These are phyloP conservation scores for Drosophila mettleri DNA, from an alignment of 2,888 invertebrate genomes.

Conservation along the genomic window DNA sequence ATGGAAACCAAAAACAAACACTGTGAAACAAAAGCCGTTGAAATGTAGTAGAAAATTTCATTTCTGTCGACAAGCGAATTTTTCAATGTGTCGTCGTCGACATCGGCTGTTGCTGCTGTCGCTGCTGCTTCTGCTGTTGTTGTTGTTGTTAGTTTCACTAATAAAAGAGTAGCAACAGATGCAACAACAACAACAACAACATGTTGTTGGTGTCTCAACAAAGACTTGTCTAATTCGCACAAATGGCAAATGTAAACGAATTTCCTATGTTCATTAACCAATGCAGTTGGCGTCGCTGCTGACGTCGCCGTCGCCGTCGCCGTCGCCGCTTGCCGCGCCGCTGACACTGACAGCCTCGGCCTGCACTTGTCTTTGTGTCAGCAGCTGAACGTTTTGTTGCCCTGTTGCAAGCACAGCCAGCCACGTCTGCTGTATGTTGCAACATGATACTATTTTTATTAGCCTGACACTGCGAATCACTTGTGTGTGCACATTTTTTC, in stretches of 20 bases:
- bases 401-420: slow-evolving; percentile 36
- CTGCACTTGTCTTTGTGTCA: slow-evolving; percentile 54
- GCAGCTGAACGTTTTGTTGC: slow-evolving; percentile 37
- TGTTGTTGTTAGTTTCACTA: slow-evolving; percentile 46
- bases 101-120: not conserved
- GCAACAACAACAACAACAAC: slow-evolving; percentile 14
- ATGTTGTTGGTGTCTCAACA: slow-evolving; percentile 38
- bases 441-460: slow-evolving; percentile 76
- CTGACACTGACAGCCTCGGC: slow-evolving; percentile 28
- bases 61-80: slow-evolving; percentile 67
- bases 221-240: slow-evolving; percentile 71
- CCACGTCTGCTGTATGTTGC: slow-evolving; percentile 51
- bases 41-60: slow-evolving; percentile 63
- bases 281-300: slow-evolving; percentile 27
- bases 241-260: slow-evolving; percentile 78
- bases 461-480: slow-evolving; percentile 56
- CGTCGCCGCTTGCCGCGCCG: slow-evolving; percentile 18
- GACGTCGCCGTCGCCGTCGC: slow-evolving; percentile 5
- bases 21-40: slow-evolving; percentile 63
- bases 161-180: slow-evolving; percentile 56
- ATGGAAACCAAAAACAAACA: slow-evolving; percentile 45
- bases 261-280: slow-evolving; percentile 73
- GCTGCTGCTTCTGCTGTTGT: not conserved
- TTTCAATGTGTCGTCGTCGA: slow-evolving; percentile 49
- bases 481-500: slow-evolving; percentile 18